phyloP scores from a whole-genome alignment of 2,888 invertebrate species.

The Mesoligia furuncula region DNA sequence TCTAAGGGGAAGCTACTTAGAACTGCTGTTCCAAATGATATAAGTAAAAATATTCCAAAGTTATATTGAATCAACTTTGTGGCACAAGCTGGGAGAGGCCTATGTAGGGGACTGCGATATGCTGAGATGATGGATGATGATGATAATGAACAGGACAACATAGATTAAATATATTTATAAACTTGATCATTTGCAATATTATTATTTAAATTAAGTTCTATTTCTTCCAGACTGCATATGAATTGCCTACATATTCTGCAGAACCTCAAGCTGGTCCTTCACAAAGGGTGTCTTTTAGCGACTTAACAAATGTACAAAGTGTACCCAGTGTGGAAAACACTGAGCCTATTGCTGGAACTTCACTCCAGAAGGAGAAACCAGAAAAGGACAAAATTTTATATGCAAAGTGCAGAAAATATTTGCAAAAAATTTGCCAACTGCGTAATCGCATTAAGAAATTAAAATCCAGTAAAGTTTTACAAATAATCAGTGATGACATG shows the following conservation, averaged over 20 bases:
- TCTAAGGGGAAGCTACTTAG: background rate
- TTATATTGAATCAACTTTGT: background rate
- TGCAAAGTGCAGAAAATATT: background rate
- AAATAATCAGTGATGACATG: background rate
- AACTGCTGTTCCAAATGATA: background rate
- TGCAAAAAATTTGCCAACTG: background rate
- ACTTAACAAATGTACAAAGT: background rate
- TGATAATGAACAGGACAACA: too few relatives aligned
- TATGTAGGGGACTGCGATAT: background rate
- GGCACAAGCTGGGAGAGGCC: too few relatives aligned
- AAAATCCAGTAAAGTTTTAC: background rate
- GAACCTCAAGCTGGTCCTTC: constrained; percentile 1
- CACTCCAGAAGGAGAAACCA: background rate
- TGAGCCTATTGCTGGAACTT: background rate
- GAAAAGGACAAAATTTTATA: background rate
- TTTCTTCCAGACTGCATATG: background rate
- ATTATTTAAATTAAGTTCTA: too few relatives aligned
- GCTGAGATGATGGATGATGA: background rate
- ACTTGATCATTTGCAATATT: background rate
- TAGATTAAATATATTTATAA: background rate
- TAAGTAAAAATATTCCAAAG: background rate
- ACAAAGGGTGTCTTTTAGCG: background rate
- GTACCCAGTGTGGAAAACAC: background rate
- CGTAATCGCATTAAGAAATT: background rate
- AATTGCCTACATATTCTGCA: background rate